These are phyloP conservation scores for Dynastes hyllus DNA, from an alignment of 2,888 invertebrate genomes.

Conservation along the genomic window DNA sequence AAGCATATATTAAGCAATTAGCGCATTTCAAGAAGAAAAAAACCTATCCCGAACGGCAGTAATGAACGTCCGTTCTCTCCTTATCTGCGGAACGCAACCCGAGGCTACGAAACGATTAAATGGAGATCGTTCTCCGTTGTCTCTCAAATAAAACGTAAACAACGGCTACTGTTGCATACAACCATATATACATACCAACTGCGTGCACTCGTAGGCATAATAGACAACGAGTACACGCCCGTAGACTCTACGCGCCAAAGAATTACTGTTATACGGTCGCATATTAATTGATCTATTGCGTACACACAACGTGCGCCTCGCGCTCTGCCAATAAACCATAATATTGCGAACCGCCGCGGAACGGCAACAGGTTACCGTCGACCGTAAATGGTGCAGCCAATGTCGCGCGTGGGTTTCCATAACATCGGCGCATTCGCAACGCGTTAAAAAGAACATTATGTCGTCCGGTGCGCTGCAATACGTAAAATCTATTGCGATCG, in stretches of 20 bases:
- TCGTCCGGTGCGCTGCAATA: conserved; percentile 3
- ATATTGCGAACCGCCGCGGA: conserved; percentile 16
- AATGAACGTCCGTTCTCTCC: conserved; percentile 17
- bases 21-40: too few species aligned
- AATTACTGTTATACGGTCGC: conserved; percentile 41
- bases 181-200: neutral
- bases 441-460: conserved; percentile 32
- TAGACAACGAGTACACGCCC: conserved; percentile 16
- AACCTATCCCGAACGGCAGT: neutral
- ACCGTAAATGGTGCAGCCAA: conserved; percentile 46
- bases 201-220: neutral
- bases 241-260: conserved; percentile 24
- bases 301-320: conserved; percentile 29
- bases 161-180: conserved; percentile 26
- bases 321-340: conserved; percentile 28
- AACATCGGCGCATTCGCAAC: conserved; percentile 37
- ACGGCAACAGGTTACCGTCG: conserved; percentile 43
- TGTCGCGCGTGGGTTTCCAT: conserved; percentile 49
- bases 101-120: conserved; percentile 21
- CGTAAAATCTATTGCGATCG: neutral
- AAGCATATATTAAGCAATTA: too few species aligned
- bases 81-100: conserved; percentile 29
- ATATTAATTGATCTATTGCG: conserved; percentile 47
- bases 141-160: conserved; percentile 31
- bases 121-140: conserved; percentile 20